Percentiles rank a stretch among this genome's conserved stretches.
These are phyloP conservation scores for Campylomormyrus numenius DNA, from an alignment of 2,113 vertebrate species.

Conservation along the genomic window DNA sequence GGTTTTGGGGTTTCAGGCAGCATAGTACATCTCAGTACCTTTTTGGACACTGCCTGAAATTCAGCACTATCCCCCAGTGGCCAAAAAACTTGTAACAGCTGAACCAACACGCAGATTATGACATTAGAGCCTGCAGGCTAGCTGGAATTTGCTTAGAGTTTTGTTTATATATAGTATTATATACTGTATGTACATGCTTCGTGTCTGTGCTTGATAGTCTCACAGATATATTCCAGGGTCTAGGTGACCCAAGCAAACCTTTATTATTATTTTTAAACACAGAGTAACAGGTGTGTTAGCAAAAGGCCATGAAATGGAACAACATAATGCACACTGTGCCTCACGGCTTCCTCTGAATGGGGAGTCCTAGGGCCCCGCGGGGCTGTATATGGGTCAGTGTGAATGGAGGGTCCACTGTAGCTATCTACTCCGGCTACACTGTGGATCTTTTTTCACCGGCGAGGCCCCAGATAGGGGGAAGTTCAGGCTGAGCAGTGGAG, in stretches of 20 bases:
- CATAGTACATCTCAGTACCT: neutral
- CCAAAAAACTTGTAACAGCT: neutral
- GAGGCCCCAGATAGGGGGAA: constrained; percentile 14
- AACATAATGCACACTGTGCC: constrained; percentile 15
- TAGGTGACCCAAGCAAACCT: neutral
- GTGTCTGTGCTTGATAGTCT: neutral
- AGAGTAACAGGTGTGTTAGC: constrained; percentile 21
- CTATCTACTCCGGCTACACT: neutral
- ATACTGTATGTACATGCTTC: neutral
- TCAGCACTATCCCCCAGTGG: neutral
- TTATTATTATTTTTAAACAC: neutral
- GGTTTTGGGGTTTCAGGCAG: neutral
- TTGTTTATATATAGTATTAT: neutral
- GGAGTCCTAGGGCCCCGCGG: constrained; percentile 22
- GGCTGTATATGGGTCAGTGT: constrained; percentile 15
- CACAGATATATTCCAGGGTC: neutral
- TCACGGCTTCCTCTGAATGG: constrained; percentile 21
- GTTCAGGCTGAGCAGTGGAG: neutral
- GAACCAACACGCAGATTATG: constrained; percentile 1
- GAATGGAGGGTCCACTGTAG: constrained; percentile 11
- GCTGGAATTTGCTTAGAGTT: neutral
- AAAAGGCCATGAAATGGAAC: constrained; percentile 29
- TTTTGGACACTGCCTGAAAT: neutral
- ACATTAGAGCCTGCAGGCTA: neutral
- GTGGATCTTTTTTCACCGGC: constrained; percentile 9